Conservation (phyloP, 2,888 invertebrate species). For the Archaeoteleia sp. region DNA sequence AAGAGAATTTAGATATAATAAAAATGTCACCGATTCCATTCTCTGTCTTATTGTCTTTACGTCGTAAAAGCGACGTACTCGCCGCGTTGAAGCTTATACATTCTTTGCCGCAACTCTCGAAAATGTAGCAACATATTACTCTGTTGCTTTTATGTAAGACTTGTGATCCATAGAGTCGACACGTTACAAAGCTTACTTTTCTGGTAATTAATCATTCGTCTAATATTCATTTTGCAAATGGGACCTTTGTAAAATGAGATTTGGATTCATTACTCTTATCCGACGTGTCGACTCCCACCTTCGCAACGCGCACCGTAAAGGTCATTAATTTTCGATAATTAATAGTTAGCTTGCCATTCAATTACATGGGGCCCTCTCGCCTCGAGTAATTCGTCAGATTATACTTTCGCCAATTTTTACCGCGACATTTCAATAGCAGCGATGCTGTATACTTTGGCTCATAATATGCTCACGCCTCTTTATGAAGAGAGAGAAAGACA, state of each 20-base stretch:
- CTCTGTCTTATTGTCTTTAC: too few relatives aligned
- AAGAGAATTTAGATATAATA: too few relatives aligned
- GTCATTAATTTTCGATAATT: conserved; percentile 52
- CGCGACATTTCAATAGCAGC: conserved; percentile 29
- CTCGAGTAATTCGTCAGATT: conserved; percentile 32
- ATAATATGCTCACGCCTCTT: conserved; percentile 8
- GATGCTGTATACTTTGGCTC: not conserved
- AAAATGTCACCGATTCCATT: too few relatives aligned
- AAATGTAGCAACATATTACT: conserved; percentile 8
- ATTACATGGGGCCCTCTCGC: conserved; percentile 36
- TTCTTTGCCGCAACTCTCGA: not conserved
- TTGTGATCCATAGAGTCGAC: conserved; percentile 20
- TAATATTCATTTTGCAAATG: conserved; percentile 42
- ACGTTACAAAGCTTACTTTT: conserved; percentile 11
- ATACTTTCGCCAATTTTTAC: conserved; percentile 15
- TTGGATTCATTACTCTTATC: conserved; percentile 40
- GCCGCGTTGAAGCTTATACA: too few relatives aligned
- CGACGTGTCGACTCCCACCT: conserved; percentile 39
- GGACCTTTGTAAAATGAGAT: conserved; percentile 34
- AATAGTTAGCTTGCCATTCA: conserved; percentile 50
- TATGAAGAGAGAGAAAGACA: too few relatives aligned
- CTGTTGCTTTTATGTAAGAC: conserved; percentile 3
- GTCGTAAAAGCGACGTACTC: too few relatives aligned
- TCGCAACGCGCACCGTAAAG: conserved; percentile 9
- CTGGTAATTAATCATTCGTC: conserved; percentile 31